Evolutionary conservation across 2,797 vertebrate genomes (phyloP), one percentile per base, ranked within the genome.

Genomic region (Falco biarmicus): DNA sequence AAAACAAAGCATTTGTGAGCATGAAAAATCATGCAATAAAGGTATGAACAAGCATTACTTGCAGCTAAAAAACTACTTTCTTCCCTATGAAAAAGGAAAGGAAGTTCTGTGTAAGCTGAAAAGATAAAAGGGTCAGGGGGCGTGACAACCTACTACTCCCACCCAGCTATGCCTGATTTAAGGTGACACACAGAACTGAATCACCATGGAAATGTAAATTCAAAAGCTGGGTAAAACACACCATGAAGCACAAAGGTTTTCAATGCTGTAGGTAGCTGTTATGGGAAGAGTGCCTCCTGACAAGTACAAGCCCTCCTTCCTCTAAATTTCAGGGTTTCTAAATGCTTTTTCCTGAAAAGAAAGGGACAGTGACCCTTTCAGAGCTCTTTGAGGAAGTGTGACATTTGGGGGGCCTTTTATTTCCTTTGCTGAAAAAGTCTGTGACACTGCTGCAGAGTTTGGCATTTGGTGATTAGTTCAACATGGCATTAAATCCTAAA

Each of bases 11-110:
- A 41, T 48, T 34, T 29, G 26, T 79, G 11, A 84, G 65, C 29
- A 25, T 4, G 20, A 84, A 78, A 95, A 75, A 5, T 1, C 48
- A 73, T 26, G n/a, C 0, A 0, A 6, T 25, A 57, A 65, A 79
- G 8, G 19, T 56, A 63, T 1, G 3, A 73, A 41, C 1, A 5
- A 63, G 10, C n/a, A 61, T 13, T 50, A 69, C 19, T 2, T 53
- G 29, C 70, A 56, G 29, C 37, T 51, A 65, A 53, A 90, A 71
- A 85, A 74, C 28, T 70, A 28, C 13, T 48, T 13, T 54, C 15
- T 64, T 87, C n/a, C 13, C 20, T 39, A 5, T 21, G 15, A 87
- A 86, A 89, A 60, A 69, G 10, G 13, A 69, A 77, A 70, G 6
- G 15, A 60, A 68, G 32, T 25, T 73, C 41, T 57, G 4, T 5